phyloP scores from a whole-genome alignment of 2,888 invertebrate species.

The Entomobrya multifasciata region DNA sequence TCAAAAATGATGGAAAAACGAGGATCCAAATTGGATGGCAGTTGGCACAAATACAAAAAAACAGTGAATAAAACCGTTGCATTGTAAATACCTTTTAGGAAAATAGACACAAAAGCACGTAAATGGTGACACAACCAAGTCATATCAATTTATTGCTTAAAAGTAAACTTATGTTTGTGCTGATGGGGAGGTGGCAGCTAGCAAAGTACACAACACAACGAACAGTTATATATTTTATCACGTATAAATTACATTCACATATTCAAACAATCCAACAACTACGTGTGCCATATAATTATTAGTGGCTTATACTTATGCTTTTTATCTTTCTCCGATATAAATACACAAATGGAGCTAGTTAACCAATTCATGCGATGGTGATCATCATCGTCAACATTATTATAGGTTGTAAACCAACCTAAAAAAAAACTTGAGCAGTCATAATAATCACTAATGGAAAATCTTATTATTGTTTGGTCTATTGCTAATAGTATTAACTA shows the following conservation, averaged over 20 bases:
- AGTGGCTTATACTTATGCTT: too few relatives aligned
- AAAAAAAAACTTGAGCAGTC: constrained; percentile 21
- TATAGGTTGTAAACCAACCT: constrained; percentile 46
- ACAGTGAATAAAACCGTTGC: not conserved
- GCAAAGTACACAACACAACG: too few relatives aligned
- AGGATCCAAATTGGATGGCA: constrained; percentile 31
- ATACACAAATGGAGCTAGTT: constrained; percentile 6
- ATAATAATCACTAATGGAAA: constrained; percentile 52
- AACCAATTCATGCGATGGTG: not conserved
- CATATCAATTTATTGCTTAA: constrained; percentile 62
- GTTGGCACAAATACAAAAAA: too few relatives aligned
- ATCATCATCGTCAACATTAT: constrained; percentile 9
- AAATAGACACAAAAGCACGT: not conserved
- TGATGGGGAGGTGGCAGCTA: constrained; percentile 57
- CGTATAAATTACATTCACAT: too few relatives aligned
- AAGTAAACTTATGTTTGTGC: constrained; percentile 57
- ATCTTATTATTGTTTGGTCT: constrained; percentile 41
- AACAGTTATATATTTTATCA: constrained; percentile 4
- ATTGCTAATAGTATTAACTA: not conserved
- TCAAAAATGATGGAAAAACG: too few relatives aligned
- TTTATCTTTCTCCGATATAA: too few relatives aligned
- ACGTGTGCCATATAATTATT: too few relatives aligned
- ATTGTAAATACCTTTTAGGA: not conserved
- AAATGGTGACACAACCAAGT: constrained; percentile 38
- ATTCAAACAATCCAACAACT: too few relatives aligned